Base-by-base conservation (phyloP, 2,113 vertebrate species). In the Platysteira castanea region DNA sequence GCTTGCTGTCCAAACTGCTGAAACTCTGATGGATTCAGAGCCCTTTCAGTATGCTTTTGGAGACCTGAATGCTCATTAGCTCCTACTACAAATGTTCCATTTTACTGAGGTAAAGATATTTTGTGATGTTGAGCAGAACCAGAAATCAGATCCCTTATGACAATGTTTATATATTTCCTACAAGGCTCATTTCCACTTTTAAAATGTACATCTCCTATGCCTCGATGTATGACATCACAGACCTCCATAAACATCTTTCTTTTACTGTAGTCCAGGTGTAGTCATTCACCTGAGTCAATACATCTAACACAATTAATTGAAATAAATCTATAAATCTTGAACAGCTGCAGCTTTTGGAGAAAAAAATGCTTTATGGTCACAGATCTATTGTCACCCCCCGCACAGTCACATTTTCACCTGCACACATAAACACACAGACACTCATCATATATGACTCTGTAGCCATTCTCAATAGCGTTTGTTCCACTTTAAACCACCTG, bases 401-500 rank as follows among this genome's bases (percentile, higher is more conserved):
- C 70, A 86, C 67, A 88, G 82, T 52, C 93, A 89, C 84, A 97
- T 97, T 98, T 98, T 98, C 97, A 97, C 97, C 95, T 97, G 68
- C 37, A 28, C 69, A 84, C 67, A 95, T 87, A 91, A 97, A 94
- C 92, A 94, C 65, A 87, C 73, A 65, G 52, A 54, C 90, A 96
- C 96, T 97, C 95, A 96, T 96, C 97, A 27, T 90, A 61, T 71
- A 81, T 3, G 57, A 87, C 89, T 95, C 78, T 96, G 80, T 77
- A 97, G 73, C 71, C 44, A 61, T 95, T 97, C 88, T 96, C 83
- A 95, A 92, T 95, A 95, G 77, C 16, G 15, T 96, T 98, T 85
- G 60, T 97, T 97, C 83, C 90, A 88, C 85, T 94, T 96, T 95
- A 97, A 97, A 93, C 89, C 96, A 97, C 97, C 97, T 98, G 97